phyloP scores from a whole-genome alignment of 2,113 vertebrate species.

The Sylvilagus bachmani region DNA sequence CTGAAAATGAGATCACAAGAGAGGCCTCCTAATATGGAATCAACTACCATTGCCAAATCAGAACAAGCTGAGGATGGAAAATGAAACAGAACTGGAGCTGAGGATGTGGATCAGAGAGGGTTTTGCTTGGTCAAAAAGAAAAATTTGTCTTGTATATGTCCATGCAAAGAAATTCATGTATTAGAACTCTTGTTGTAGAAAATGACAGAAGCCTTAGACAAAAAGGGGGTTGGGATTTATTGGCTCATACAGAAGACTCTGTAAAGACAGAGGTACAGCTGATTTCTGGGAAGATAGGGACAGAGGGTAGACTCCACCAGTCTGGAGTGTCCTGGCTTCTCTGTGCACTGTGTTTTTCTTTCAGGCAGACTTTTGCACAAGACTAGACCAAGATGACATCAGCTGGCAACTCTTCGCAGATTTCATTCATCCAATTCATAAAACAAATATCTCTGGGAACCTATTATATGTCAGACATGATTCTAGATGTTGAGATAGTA shows the following conservation, averaged over 20 bases:
- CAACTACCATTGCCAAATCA: not conserved
- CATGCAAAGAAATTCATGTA: not conserved
- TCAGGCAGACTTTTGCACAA: not conserved
- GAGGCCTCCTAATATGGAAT: not conserved
- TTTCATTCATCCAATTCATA: not conserved
- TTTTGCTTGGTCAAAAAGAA: slow-evolving; percentile 10
- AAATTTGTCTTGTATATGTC: not conserved
- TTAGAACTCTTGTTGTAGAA: not conserved
- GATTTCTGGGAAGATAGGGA: slow-evolving; percentile 6
- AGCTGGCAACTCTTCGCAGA: not conserved
- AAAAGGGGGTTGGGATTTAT: not conserved
- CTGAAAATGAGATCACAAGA: not conserved
- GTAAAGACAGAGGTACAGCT: not conserved
- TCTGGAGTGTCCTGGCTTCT: not conserved
- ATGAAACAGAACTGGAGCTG: not conserved
- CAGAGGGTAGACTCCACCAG: not conserved
- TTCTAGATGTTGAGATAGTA: not conserved
- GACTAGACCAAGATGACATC: not conserved
- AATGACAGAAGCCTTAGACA: not conserved
- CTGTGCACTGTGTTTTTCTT: not conserved
- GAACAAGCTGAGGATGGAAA: not conserved
- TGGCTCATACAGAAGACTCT: not conserved
- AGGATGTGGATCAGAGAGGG: not conserved
- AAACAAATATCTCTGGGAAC: not conserved
- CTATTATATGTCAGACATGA: not conserved